Evolutionary conservation across 2,797 vertebrate species (phyloP).

Genomic region (Semaprochilodus insignis): DNA sequence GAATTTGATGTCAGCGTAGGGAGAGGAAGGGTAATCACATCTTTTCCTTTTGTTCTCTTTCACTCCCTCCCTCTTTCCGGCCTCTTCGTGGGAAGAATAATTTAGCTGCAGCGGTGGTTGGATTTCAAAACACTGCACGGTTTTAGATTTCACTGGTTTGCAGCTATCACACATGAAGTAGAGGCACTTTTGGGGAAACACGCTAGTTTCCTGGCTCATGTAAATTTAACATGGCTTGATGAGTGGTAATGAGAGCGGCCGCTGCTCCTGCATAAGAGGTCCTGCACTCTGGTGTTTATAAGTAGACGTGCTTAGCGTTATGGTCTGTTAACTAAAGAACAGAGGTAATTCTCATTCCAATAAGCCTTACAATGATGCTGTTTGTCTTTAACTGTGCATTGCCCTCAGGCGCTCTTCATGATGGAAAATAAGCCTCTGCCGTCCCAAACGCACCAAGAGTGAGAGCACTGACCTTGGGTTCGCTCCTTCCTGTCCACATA

Average conservation of each 20-base stretch:
- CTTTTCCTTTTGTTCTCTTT: conserved; percentile 30
- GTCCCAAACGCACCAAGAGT: conserved; percentile 10
- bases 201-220: conserved; percentile 32
- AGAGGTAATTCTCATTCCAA: conserved; percentile 35
- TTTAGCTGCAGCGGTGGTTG: conserved; percentile 33
- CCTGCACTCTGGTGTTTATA: not conserved
- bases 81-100: conserved; percentile 41
- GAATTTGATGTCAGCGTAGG: conserved; percentile 56
- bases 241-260: conserved; percentile 33
- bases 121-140: conserved; percentile 43
- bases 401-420: conserved; percentile 10
- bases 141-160: conserved; percentile 49
- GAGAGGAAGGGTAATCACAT: conserved; percentile 55
- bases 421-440: conserved; percentile 10
- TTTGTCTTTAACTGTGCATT: conserved; percentile 20
- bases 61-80: conserved; percentile 14
- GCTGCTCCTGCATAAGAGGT: not conserved
- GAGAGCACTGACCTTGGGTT: conserved; percentile 8
- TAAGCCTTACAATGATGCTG: not conserved
- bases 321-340: conserved; percentile 49
- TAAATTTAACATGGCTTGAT: conserved; percentile 27
- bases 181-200: conserved; percentile 20
- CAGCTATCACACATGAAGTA: conserved; percentile 45
- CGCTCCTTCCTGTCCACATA: conserved; percentile 24
- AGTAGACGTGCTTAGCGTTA: conserved; percentile 25